A percentile compares a stretch with the other conserved stretches of the same genome.
Conservation (phyloP, 2,888 invertebrate genomes). For the Drosophila borealis region DNA sequence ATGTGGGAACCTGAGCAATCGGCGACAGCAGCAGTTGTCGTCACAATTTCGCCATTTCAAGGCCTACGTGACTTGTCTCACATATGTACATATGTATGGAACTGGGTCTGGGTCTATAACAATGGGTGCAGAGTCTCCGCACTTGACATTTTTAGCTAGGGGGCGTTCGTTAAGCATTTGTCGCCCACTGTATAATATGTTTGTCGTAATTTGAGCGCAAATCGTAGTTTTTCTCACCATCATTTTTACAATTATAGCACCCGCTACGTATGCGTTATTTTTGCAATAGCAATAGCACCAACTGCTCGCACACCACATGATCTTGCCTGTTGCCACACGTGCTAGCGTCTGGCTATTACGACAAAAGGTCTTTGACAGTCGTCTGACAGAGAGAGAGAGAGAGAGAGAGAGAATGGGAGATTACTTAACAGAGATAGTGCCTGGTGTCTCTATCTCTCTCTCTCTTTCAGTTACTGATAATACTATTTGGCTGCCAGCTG, state of each 20-base stretch:
- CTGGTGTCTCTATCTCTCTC: not conserved
- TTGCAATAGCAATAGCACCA: not conserved
- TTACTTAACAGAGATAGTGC: too few relatives aligned
- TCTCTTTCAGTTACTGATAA: not conserved
- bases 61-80: constrained; percentile 80
- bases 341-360: constrained; percentile 21
- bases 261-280: constrained; percentile 31
- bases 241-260: constrained; percentile 34
- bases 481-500: not conserved
- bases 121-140: constrained; percentile 58
- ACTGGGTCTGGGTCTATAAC: constrained; percentile 38
- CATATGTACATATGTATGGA: constrained; percentile 34
- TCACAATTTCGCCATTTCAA: constrained; percentile 73
- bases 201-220: constrained; percentile 38
- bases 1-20: constrained; percentile 52
- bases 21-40: constrained; percentile 28
- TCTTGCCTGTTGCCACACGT: constrained; percentile 53
- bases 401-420: not conserved
- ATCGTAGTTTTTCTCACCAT: constrained; percentile 24
- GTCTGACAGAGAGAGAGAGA: not conserved
- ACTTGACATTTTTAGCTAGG: constrained; percentile 6
- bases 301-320: constrained; percentile 50
- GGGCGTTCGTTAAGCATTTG: constrained; percentile 11
- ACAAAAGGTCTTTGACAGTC: constrained; percentile 51
- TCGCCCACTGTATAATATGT: constrained; percentile 9